phyloP scores from a whole-genome alignment of 2,113 vertebrate genomes.

The Trogon surrucura region DNA sequence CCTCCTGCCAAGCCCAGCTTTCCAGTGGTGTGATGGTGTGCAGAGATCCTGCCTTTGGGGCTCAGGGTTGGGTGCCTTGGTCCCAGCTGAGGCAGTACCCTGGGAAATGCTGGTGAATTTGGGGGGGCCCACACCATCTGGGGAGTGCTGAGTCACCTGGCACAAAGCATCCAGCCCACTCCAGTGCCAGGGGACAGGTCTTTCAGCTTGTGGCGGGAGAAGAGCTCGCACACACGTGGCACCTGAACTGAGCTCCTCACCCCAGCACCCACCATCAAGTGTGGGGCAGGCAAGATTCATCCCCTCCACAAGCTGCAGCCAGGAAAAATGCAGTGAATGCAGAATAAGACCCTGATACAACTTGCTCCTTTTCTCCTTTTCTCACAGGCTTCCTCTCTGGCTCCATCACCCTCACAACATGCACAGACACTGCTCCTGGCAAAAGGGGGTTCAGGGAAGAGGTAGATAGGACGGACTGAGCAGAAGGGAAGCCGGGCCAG shows the following conservation, averaged over 20 bases:
- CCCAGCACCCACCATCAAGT: not conserved
- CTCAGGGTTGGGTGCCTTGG: not conserved
- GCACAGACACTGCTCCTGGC: not conserved
- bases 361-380: not conserved
- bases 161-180: not conserved
- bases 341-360: not conserved
- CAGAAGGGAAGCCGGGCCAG: not conserved
- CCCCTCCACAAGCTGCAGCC: not conserved
- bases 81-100: not conserved
- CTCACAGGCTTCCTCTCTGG: not conserved
- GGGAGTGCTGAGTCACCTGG: not conserved
- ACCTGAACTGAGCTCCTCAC: not conserved
- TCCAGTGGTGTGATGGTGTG: not conserved
- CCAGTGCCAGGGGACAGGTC: not conserved
- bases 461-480: not conserved
- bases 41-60: not conserved
- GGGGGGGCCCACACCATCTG: fast-evolving
- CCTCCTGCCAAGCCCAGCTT: not conserved
- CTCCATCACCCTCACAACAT: not conserved
- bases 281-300: not conserved
- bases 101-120: not conserved
- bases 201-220: not conserved
- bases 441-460: not conserved
- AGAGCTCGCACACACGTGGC: fast-evolving
- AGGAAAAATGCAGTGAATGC: not conserved